A percentile compares a stretch with the other conserved stretches of the same genome.
phyloP scores from a whole-genome alignment of 2,888 invertebrate species.

The Therioaphis trifolii region DNA sequence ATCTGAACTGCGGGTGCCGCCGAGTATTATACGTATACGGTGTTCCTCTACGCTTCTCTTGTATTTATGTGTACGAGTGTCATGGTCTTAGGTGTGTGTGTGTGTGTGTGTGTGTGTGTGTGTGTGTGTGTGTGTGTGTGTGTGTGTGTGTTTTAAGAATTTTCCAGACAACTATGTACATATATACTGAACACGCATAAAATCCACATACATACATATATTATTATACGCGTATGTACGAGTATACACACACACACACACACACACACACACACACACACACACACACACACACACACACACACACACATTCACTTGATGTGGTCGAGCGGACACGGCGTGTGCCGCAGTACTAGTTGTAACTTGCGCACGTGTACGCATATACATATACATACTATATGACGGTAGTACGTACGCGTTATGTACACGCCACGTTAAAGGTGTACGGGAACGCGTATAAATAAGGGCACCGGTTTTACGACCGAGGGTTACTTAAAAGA shows the following conservation, averaged over 20 bases:
- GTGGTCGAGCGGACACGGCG: too few species aligned
- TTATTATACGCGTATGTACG: too few species aligned
- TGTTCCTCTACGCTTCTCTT: neutral
- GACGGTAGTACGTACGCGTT: neutral
- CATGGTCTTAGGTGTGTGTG: too few species aligned
- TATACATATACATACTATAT: neutral
- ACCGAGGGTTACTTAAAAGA: conserved; percentile 27
- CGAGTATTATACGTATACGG: neutral
- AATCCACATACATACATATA: too few species aligned
- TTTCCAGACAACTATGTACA: too few species aligned
- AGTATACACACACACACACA: too few species aligned
- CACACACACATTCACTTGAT: too few species aligned
- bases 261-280: too few species aligned
- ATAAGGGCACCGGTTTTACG: neutral
- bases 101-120: neutral
- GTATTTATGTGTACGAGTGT: neutral
- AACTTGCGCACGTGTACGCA: neutral
- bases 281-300: too few species aligned
- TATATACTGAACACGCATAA: too few species aligned
- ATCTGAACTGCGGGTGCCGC: neutral
- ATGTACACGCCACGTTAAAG: neutral
- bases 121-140: neutral
- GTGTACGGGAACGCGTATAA: neutral
- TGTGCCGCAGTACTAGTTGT: neutral
- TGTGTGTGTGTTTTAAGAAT: too few species aligned